phyloP scores from a whole-genome alignment of 2,888 invertebrate species.

The Caenorhabditis wallacei region DNA sequence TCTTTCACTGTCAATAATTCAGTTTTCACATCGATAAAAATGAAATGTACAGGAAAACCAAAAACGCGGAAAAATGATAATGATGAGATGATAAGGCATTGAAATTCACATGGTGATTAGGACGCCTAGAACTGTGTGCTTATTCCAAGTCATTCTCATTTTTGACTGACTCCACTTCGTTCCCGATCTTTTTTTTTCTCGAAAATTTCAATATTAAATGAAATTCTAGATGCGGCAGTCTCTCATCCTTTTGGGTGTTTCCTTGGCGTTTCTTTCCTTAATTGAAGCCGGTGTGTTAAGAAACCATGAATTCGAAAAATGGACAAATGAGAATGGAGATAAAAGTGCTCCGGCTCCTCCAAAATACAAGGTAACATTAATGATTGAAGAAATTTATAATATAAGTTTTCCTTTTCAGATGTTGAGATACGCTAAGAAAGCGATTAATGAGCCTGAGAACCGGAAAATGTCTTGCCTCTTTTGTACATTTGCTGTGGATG shows the following conservation, averaged over 20 bases:
- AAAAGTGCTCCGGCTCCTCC: conserved; percentile 52
- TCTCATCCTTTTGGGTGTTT: conserved; percentile 43
- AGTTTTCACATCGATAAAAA: conserved; percentile 41
- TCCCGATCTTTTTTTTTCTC: conserved; percentile 14
- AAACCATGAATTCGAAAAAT: conserved; percentile 46
- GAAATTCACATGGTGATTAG: conserved; percentile 52
- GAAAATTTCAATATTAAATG: not conserved
- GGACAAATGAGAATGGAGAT: conserved; percentile 43
- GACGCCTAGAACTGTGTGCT: conserved; percentile 38
- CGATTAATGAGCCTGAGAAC: conserved; percentile 65
- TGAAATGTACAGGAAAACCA: conserved; percentile 57
- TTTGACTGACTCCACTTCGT: not conserved
- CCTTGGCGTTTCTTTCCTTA: conserved; percentile 1
- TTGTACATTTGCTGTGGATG: conserved; percentile 73
- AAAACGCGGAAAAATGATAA: conserved; percentile 32
- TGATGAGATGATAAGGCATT: conserved; percentile 33
- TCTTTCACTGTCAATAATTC: conserved; percentile 36
- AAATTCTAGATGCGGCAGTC: conserved; percentile 50
- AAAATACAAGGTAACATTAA: conserved; percentile 53
- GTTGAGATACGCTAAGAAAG: conserved; percentile 64
- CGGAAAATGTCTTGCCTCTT: conserved; percentile 69
- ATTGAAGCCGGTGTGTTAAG: conserved; percentile 46
- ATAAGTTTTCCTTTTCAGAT: conserved; percentile 62
- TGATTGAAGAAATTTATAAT: not conserved
- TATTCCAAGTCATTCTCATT: conserved; percentile 3